Base-by-base conservation (phyloP, 2,797 vertebrate species). In the Falco columbarius region DNA sequence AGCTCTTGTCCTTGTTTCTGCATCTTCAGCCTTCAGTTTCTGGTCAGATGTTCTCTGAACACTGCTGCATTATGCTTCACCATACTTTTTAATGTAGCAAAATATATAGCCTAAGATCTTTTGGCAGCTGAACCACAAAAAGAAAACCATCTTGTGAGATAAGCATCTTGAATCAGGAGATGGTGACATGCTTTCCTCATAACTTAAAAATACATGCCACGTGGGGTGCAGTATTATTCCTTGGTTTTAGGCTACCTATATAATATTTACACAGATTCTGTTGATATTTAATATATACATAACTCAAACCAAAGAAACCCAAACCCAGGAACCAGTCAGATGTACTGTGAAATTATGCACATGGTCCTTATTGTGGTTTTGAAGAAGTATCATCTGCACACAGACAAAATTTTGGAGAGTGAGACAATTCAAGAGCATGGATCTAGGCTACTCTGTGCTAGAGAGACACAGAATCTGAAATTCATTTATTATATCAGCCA, bases 1-100 rank as follows among this genome's bases (percentile, higher is more conserved):
- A 58, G 3, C 1, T 71, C 76, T 46, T 32, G 10, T 6, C 8
- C 40, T 74, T 54, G 49, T 74, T 5, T 65, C 29, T 61, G 74
- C 22, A 4, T 1, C 0, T 70, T 76, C 47, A 73, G 3, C 24
- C 5, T 62, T 55, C 47, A 4, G 9, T 49, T 81, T 66, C 34
- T 66, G 46, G 10, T 23, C 2, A 2, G 15, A 19, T 36, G 3
- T 62, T 73, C 47, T 32, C 44, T 11, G 21, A 40, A 58, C 0
- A 0, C 10, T 23, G 4, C 20, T 46, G 29, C 3, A 2, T 19
- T 27, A 11, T 6, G 7, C 23, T 71, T n/a, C 49, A 16, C 9
- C 10, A 6, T 10, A 14, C 8, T 27, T 66, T 26, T 46, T 42
- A 4, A 26, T 27, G 34, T 2, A 46, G 47, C 20, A 81, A 86